These are phyloP conservation scores for Danaus melanippus DNA, from an alignment of 1,140 invertebrate genomes.

Conservation along the genomic window DNA sequence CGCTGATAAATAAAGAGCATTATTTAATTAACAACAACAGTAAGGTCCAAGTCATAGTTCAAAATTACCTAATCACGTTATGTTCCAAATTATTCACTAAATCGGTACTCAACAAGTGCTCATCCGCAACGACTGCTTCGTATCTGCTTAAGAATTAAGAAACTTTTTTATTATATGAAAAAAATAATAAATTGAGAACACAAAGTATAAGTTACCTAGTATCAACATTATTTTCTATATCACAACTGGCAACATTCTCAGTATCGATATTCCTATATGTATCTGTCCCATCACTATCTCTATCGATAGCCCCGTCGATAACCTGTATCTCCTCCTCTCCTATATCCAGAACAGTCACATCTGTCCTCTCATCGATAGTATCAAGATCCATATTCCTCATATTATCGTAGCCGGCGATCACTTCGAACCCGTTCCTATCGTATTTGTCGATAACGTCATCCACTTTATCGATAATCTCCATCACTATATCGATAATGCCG, in stretches of 20 bases:
- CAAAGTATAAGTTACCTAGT: constrained; percentile 12
- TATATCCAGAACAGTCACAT: constrained; percentile 23
- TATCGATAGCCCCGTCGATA: constrained; percentile 20
- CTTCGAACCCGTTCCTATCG: constrained; percentile 40
- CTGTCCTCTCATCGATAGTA: constrained; percentile 40
- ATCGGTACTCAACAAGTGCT: no score
- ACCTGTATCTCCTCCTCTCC: constrained; percentile 27
- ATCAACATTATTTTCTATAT: constrained; percentile 8
- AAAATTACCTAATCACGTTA: no score
- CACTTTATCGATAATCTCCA: constrained; percentile 40
- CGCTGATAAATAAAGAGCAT: no score
- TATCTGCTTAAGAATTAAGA: no score
- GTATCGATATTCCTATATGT: constrained; percentile 21
- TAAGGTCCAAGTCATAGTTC: no score
- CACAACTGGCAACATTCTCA: constrained; percentile 3
- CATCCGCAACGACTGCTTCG: no score
- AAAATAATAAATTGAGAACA: not conserved
- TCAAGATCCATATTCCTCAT: constrained; percentile 34
- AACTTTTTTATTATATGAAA: no score
- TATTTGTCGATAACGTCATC: constrained; percentile 27
- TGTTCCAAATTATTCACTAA: no score
- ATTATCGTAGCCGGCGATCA: constrained; percentile 28
- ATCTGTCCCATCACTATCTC: constrained; percentile 25
- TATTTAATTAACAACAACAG: no score
- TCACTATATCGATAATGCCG: constrained; percentile 30